Evolutionary conservation across 2,113 vertebrate species (phyloP).

Genomic region (Nansenia antarctica): DNA sequence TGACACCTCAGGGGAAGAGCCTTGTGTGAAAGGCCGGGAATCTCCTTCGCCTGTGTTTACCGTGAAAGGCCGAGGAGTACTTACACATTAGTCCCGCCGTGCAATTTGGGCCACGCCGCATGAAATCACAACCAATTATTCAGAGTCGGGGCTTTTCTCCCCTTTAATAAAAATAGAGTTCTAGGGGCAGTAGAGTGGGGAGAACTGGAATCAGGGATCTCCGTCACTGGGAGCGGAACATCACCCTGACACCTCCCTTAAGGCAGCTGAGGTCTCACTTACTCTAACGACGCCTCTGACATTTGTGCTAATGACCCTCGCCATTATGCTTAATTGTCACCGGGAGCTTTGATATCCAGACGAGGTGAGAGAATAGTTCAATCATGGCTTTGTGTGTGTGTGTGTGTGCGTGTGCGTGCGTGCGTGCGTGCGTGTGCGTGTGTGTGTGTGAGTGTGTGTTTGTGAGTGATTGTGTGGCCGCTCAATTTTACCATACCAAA

Average conservation of each 20-base stretch:
- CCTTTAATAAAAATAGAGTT: not conserved
- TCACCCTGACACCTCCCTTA: conserved; percentile 37
- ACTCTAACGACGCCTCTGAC: conserved; percentile 43
- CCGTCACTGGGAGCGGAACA: conserved; percentile 36
- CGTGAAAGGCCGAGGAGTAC: conserved; percentile 28
- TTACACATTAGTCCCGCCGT: conserved; percentile 35
- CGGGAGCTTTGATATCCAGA: conserved; percentile 4
- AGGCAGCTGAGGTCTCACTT: conserved; percentile 46
- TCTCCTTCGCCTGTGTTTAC: conserved; percentile 39
- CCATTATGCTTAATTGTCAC: conserved; percentile 36
- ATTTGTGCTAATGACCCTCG: conserved; percentile 35
- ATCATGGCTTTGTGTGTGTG: too few relatives aligned
- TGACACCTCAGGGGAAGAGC: not conserved
- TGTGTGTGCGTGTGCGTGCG: too few relatives aligned
- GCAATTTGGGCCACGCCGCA: conserved; percentile 37
- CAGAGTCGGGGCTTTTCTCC: conserved; percentile 24
- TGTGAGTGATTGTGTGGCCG: too few relatives aligned
- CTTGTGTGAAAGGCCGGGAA: not conserved
- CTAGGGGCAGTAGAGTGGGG: not conserved
- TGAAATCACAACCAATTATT: conserved; percentile 42
- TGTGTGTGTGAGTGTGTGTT: too few relatives aligned
- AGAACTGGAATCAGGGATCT: not conserved
- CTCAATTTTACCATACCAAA: too few relatives aligned
- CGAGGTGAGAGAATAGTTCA: not conserved
- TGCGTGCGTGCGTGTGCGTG: too few relatives aligned